Percentiles rank a stretch among this genome's conserved stretches.
These are phyloP conservation scores for Ruditapes philippinarum DNA, from an alignment of 1,140 invertebrate species.

Conservation along the genomic window DNA sequence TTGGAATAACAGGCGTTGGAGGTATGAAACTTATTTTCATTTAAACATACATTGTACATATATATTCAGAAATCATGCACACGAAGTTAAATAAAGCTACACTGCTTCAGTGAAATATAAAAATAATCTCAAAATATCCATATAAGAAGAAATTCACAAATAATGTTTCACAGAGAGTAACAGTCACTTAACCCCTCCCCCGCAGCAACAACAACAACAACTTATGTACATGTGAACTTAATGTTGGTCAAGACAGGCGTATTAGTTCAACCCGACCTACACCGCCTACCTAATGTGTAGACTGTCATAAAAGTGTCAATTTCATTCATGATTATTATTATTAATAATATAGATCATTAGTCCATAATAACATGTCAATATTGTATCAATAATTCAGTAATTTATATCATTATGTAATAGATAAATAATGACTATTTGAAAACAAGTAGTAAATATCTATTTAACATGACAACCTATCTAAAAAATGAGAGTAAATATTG, in stretches of 20 bases:
- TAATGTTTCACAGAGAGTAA: too few species aligned
- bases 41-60: too few species aligned
- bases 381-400: neutral
- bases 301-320: neutral
- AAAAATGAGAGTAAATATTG: too few species aligned
- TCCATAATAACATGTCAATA: neutral
- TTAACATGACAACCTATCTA: too few species aligned
- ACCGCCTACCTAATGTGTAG: neutral
- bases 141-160: too few species aligned
- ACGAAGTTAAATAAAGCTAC: too few species aligned
- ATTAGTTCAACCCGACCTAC: neutral
- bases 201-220: neutral
- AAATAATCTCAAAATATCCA: too few species aligned
- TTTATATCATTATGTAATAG: neutral
- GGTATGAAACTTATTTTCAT: neutral
- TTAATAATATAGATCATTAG: conserved; percentile 14
- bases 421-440: neutral
- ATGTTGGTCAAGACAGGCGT: too few species aligned
- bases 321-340: neutral
- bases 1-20: neutral
- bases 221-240: neutral
- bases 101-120: too few species aligned
- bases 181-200: neutral
- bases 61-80: too few species aligned
- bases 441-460: too few species aligned